phyloP scores from a whole-genome alignment of 2,113 vertebrate genomes.

The Nyctibius bracteatus region DNA sequence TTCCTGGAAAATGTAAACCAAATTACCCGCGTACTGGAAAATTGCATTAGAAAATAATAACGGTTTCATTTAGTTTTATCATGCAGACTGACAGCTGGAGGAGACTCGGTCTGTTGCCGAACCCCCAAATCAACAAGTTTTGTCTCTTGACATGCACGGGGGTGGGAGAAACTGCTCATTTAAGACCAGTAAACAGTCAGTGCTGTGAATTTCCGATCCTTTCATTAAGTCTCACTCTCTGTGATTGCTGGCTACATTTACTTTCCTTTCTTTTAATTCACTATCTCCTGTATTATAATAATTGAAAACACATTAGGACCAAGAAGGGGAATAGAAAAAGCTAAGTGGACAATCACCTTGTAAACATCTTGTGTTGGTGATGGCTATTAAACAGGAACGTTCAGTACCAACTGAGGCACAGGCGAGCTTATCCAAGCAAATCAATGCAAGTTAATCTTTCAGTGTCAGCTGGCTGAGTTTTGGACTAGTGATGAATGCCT shows the following conservation, averaged over 20 bases:
- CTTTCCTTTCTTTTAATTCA: slow-evolving; percentile 50
- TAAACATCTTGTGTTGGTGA: slow-evolving; percentile 71
- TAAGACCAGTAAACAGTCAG: slow-evolving; percentile 10
- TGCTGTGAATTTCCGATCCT: slow-evolving; percentile 27
- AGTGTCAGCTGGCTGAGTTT: slow-evolving; percentile 82
- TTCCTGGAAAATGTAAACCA: slow-evolving; percentile 45
- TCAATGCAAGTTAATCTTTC: slow-evolving; percentile 87
- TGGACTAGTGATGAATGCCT: slow-evolving; percentile 81
- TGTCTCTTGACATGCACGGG: not conserved
- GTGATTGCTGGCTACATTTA: not conserved
- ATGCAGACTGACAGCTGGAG: slow-evolving; percentile 26
- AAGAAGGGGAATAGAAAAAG: slow-evolving; percentile 21
- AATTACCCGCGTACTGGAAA: slow-evolving; percentile 22
- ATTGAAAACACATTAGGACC: slow-evolving; percentile 57
- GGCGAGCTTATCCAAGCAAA: slow-evolving; percentile 83
- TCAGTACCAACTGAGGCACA: slow-evolving; percentile 70
- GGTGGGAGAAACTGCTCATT: slow-evolving; percentile 7
- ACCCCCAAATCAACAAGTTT: slow-evolving; percentile 46
- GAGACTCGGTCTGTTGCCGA: not conserved
- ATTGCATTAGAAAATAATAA: slow-evolving; percentile 20
- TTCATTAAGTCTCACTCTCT: not conserved
- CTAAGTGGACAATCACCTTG: slow-evolving; percentile 68
- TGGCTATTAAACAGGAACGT: slow-evolving; percentile 69
- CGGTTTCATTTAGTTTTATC: not conserved
- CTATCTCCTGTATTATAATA: slow-evolving; percentile 58